Evolutionary conservation across 2,888 invertebrate species (phyloP).

Genomic region (Campaea margaritaria): DNA sequence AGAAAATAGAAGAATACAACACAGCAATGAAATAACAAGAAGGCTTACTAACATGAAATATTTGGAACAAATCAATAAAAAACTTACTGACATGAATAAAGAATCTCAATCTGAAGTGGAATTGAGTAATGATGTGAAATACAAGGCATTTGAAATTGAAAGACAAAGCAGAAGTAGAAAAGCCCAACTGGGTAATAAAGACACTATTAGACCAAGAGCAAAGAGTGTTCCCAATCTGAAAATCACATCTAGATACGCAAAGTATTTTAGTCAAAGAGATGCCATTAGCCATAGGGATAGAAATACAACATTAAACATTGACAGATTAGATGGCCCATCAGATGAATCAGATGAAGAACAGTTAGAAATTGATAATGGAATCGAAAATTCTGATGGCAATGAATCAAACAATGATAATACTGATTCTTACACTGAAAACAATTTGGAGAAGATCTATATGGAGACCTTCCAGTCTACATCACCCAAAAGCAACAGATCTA

Average conservation of each 20-base stretch:
- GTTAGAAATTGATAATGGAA: constrained; percentile 41
- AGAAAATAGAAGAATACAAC: constrained; percentile 87
- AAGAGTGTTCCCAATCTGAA: constrained; percentile 83
- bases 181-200: constrained; percentile 48
- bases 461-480: constrained; percentile 69
- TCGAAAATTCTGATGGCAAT: constrained; percentile 45
- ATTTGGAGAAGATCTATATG: constrained; percentile 73
- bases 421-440: constrained; percentile 63
- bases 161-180: constrained; percentile 67
- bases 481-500: constrained; percentile 56
- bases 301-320: constrained; percentile 49
- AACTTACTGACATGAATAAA: constrained; percentile 66
- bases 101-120: constrained; percentile 61
- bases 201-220: constrained; percentile 63
- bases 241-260: constrained; percentile 79
- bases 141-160: constrained; percentile 76
- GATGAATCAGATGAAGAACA: constrained; percentile 48
- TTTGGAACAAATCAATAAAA: constrained; percentile 90
- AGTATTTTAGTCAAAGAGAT: constrained; percentile 81
- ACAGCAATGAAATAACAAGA: constrained; percentile 83
- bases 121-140: constrained; percentile 64
- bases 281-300: constrained; percentile 64
- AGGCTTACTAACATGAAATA: constrained; percentile 89
- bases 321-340: constrained; percentile 39
- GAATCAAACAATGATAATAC: constrained; percentile 49